phyloP scores from a whole-genome alignment of 2,113 vertebrate genomes.

The Crocuta crocuta region DNA sequence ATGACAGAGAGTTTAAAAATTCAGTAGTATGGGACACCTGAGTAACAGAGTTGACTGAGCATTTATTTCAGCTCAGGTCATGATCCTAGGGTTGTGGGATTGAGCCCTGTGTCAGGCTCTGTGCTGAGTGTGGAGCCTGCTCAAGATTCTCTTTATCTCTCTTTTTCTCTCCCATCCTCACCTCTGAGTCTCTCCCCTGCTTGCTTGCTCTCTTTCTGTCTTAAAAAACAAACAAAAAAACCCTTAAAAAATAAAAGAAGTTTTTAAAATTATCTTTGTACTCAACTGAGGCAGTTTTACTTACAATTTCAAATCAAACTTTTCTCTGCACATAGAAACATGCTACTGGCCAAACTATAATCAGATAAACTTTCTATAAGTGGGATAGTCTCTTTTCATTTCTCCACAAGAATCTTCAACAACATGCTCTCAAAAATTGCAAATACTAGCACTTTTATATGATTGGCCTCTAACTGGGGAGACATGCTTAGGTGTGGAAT shows the following conservation, averaged over 20 bases:
- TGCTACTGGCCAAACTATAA: neutral
- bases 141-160: no score
- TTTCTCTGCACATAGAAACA: constrained; percentile 45
- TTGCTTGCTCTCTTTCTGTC: no score
- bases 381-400: constrained; percentile 24
- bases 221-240: no score
- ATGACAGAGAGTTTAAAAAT: constrained; percentile 43
- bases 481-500: neutral
- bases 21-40: neutral
- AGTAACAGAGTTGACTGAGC: no score
- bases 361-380: neutral
- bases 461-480: neutral
- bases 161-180: no score
- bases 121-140: no score
- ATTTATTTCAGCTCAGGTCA: no score
- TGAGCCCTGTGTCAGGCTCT: no score
- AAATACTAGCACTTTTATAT: constrained; percentile 16
- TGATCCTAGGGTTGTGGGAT: no score
- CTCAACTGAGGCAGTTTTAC: constrained; percentile 26
- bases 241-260: no score
- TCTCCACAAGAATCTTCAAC: neutral
- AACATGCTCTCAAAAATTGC: neutral
- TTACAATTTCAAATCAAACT: constrained; percentile 52
- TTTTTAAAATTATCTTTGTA: constrained; percentile 48
- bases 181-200: no score